Percentiles rank a stretch among this genome's conserved stretches.
Evolutionary conservation across 2,113 vertebrate species (phyloP).

Genomic region (Xyliphius kryptos): DNA sequence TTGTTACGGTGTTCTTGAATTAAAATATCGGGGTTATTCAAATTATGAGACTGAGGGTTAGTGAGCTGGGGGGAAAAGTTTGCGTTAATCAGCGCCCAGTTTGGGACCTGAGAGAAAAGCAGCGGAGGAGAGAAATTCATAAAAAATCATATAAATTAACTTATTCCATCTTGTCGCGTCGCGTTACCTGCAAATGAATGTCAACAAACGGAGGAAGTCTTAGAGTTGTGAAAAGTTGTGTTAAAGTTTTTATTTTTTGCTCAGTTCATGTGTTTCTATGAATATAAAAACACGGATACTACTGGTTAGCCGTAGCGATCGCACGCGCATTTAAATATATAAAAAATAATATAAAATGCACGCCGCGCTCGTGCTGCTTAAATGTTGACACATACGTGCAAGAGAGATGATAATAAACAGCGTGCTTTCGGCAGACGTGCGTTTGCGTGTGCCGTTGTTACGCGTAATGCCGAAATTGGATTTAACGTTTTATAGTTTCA

Average conservation of each 20-base stretch:
- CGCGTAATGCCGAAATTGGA: constrained; percentile 26
- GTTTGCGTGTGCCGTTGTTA: constrained; percentile 37
- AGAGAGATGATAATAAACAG: constrained; percentile 45
- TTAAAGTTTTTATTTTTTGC: constrained; percentile 40
- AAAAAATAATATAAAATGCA: constrained; percentile 39
- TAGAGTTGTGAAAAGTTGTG: constrained; percentile 40
- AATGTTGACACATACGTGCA: constrained; percentile 36
- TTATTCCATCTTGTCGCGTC: constrained; percentile 47
- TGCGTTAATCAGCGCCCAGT: constrained; percentile 70
- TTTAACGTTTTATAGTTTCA: constrained; percentile 15
- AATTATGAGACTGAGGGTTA: constrained; percentile 88
- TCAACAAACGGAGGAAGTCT: constrained; percentile 46
- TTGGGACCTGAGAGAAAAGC: constrained; percentile 56
- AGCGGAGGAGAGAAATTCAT: constrained; percentile 43
- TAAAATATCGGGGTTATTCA: constrained; percentile 97
- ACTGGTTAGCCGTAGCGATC: constrained; percentile 40
- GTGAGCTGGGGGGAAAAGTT: constrained; percentile 82
- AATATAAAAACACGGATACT: constrained; percentile 52
- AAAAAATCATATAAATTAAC: constrained; percentile 48
- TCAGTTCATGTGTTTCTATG: constrained; percentile 41
- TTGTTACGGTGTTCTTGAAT: constrained; percentile 76
- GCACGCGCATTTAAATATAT: constrained; percentile 40
- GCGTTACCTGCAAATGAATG: constrained; percentile 47
- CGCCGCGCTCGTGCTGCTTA: constrained; percentile 29
- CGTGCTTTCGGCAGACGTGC: constrained; percentile 47